Conservation (phyloP, 1,140 invertebrate genomes). For the Aphelinus certus region DNA sequence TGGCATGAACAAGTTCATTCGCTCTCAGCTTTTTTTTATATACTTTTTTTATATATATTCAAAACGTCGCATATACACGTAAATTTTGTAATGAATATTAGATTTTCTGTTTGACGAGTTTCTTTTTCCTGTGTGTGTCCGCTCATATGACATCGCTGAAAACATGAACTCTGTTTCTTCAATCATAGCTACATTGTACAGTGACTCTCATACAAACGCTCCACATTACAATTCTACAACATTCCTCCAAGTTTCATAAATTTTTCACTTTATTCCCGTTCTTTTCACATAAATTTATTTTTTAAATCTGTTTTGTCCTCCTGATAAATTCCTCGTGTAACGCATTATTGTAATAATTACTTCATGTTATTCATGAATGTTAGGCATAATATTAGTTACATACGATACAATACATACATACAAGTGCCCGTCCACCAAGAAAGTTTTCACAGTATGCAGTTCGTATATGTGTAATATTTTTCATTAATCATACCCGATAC, state of each 20-base stretch:
- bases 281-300: not conserved
- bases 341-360: constrained; percentile 52
- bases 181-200: constrained; percentile 17
- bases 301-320: not conserved
- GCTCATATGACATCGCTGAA: constrained; percentile 51
- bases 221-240: constrained; percentile 44
- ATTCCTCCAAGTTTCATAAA: not conserved
- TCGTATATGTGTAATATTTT: constrained; percentile 30
- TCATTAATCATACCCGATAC: constrained; percentile 27
- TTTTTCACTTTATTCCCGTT: constrained; percentile 10
- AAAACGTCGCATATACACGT: constrained; percentile 38
- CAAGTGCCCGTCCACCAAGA: constrained; percentile 54
- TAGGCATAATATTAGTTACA: constrained; percentile 60
- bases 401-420: constrained; percentile 64
- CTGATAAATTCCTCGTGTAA: constrained; percentile 42
- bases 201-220: constrained; percentile 49
- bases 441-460: constrained; percentile 28
- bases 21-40: constrained; percentile 37
- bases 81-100: constrained; percentile 21
- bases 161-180: constrained; percentile 47
- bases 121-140: constrained; percentile 33
- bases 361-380: constrained; percentile 53
- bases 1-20: constrained; percentile 36
- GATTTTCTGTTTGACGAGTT: constrained; percentile 8
- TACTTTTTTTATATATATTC: constrained; percentile 40